Evolutionary conservation across 2,888 invertebrate species (phyloP), one percentile per base, ranked within the genome.

Genomic region (Lutraria lutraria): DNA sequence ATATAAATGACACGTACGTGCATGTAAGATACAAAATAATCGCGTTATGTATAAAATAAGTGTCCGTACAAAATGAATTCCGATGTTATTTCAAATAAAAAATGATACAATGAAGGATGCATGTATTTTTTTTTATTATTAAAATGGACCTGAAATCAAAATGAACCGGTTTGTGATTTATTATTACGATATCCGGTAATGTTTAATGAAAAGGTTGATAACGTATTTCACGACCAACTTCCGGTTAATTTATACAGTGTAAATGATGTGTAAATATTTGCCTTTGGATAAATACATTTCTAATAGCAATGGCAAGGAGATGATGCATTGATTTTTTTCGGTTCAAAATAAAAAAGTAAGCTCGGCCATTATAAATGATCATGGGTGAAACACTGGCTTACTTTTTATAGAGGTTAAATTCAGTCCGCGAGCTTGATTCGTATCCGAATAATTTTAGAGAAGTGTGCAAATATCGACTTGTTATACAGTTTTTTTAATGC

Each of bases 231-330:
- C 63, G 25, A 25, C 63, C 8, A 0, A 12, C 12, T 68, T 68
- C 63, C 25, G 25, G n/a, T 68, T 68, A 68, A 68, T 68, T 68
- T 68, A 68, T 68, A 68, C 63, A n/a, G 63, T 25, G 25, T 68
- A 68, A 68, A 68, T 68, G 43, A 68, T 68, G 8, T 19, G n/a
- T 60, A 60, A 60, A 60, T 60, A 21, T 60, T 60, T 60, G n/a
- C 21, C 12, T 60, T 60, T 21, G 60, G 60, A 60, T 60, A 60
- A 21, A 60, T n/a, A 21, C 56, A 56, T 56, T 63, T 63, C 63
- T 63, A 63, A 63, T n/a, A 56, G 3, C 21, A 25, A 10, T 25
- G 63, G 63, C n/a, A 6, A 25, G 25, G 25, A 68, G 63, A 25
- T 1, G n/a, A 25, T n/a, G 6, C n/a, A 21, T n/a, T 68, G n/a